These are phyloP conservation scores for Pterocles orientalis DNA, from an alignment of 2,113 vertebrate genomes.

Conservation along the genomic window DNA sequence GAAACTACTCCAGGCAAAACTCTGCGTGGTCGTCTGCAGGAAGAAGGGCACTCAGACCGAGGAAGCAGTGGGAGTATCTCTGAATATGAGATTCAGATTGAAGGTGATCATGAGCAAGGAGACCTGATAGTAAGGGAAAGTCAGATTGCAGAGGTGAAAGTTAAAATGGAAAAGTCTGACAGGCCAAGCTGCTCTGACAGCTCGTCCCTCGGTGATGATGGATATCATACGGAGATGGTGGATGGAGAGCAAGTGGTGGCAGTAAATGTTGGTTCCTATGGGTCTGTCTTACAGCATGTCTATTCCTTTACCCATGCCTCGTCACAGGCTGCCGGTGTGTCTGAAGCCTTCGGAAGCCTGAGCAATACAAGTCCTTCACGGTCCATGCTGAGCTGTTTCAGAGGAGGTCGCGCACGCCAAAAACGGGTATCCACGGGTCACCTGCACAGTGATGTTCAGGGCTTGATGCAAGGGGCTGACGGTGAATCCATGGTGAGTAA, in stretches of 20 bases:
- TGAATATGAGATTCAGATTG: slow-evolving; percentile 91
- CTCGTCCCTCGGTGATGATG: slow-evolving; percentile 94
- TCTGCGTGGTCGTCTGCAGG: slow-evolving; percentile 79
- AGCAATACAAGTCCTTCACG: slow-evolving; percentile 91
- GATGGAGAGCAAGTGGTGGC: slow-evolving; percentile 96
- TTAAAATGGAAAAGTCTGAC: slow-evolving; percentile 93
- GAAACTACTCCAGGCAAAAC: slow-evolving; percentile 79
- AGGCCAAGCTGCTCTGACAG: slow-evolving; percentile 94
- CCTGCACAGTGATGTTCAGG: slow-evolving; percentile 75
- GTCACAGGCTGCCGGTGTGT: slow-evolving; percentile 74
- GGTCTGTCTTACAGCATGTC: slow-evolving; percentile 88
- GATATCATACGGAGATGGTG: slow-evolving; percentile 95
- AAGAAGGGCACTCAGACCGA: slow-evolving; percentile 95
- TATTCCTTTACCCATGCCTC: slow-evolving; percentile 87
- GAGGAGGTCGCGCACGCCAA: slow-evolving; percentile 88
- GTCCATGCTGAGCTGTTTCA: slow-evolving; percentile 91
- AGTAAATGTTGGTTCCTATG: slow-evolving; percentile 92
- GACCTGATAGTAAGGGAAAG: slow-evolving; percentile 90
- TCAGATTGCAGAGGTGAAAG: slow-evolving; percentile 91
- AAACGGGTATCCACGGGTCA: slow-evolving; percentile 81
- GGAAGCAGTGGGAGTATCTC: slow-evolving; percentile 93
- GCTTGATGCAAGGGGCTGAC: slow-evolving; percentile 74
- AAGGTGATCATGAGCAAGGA: slow-evolving; percentile 90
- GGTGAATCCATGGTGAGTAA: slow-evolving; percentile 74
- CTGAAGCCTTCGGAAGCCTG: slow-evolving; percentile 84